Conservation (phyloP, 2,113 vertebrate genomes). For the Pontoporia blainvillei region DNA sequence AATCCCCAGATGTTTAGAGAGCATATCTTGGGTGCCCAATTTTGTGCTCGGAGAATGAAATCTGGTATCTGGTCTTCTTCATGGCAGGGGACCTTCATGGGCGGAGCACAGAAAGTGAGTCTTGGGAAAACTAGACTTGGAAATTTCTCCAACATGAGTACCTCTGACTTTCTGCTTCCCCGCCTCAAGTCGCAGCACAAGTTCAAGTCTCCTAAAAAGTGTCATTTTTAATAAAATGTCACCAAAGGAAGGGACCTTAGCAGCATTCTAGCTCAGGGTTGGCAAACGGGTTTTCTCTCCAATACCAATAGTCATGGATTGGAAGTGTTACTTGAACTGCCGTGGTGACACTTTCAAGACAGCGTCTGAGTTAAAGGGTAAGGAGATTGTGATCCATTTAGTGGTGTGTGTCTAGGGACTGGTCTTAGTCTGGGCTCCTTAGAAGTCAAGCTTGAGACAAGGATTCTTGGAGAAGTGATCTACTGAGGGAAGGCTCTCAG, state of each 20-base stretch:
- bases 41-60: background rate
- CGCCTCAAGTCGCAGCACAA: background rate
- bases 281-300: background rate
- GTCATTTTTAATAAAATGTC: background rate
- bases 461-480: background rate
- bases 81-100: background rate
- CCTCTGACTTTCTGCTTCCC: background rate
- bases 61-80: background rate
- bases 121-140: background rate
- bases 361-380: background rate
- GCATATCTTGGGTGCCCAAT: background rate
- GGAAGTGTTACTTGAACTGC: background rate
- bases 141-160: background rate
- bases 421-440: background rate
- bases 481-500: background rate
- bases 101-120: background rate
- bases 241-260: background rate
- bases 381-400: background rate
- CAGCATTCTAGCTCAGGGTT: background rate
- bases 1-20: background rate
- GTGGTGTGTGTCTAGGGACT: fast-evolving
- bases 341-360: background rate
- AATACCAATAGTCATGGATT: background rate
- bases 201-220: background rate
- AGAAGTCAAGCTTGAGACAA: background rate